Conservation (phyloP, 2,888 invertebrate species). For the Pteria penguin region DNA sequence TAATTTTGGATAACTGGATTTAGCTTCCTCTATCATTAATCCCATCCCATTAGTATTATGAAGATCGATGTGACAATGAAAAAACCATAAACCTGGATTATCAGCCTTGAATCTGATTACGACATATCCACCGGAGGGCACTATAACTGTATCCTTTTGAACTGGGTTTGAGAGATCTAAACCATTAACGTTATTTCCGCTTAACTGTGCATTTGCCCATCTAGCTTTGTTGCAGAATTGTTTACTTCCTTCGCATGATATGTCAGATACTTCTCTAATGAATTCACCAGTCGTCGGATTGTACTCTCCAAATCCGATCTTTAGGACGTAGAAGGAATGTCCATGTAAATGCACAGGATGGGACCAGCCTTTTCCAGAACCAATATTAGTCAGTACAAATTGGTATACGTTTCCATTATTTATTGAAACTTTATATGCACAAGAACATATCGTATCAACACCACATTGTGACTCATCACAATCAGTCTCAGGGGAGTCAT, state of each 20-base stretch:
- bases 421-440: constrained; percentile 52
- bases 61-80: constrained; percentile 62
- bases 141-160: constrained; percentile 48
- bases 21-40: constrained; percentile 59
- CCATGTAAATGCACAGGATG: too few species aligned
- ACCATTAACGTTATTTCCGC: constrained; percentile 28
- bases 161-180: constrained; percentile 27
- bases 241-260: constrained; percentile 17
- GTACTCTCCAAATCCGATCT: constrained; percentile 49
- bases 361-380: constrained; percentile 54
- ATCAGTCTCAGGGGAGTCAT: background rate
- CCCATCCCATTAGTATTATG: constrained; percentile 70
- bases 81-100: too few species aligned
- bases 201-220: constrained; percentile 34
- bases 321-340: constrained; percentile 66
- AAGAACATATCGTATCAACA: constrained; percentile 48
- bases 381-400: constrained; percentile 57
- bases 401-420: constrained; percentile 48
- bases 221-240: constrained; percentile 29
- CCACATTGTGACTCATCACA: constrained; percentile 23
- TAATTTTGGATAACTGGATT: background rate
- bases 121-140: constrained; percentile 64
- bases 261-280: constrained; percentile 22
- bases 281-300: constrained; percentile 24
- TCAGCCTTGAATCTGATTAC: constrained; percentile 64